phyloP scores from a whole-genome alignment of 64 coral and sea anemone species.

The Cladopsammia gracilis region DNA sequence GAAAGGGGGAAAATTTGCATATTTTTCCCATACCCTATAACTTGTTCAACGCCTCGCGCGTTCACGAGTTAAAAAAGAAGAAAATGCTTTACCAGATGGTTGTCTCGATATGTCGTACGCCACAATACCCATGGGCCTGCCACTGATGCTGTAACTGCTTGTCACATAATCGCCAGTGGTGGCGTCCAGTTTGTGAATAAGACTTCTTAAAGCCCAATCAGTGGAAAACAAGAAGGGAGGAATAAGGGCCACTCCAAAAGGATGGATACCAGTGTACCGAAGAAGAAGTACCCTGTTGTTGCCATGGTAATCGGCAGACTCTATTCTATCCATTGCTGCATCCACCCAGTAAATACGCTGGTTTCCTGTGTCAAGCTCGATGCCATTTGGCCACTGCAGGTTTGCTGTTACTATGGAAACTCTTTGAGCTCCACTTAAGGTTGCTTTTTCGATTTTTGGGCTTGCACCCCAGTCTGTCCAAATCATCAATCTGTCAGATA shows the following conservation, averaged over 20 bases:
- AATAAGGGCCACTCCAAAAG: slow-evolving; percentile 60
- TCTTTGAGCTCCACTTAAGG: slow-evolving; percentile 28
- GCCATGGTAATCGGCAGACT: slow-evolving; percentile 60
- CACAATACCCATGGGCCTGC: slow-evolving; percentile 54
- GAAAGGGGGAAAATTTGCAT: too few species aligned
- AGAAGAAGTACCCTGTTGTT: slow-evolving; percentile 12
- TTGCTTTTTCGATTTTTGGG: slow-evolving; percentile 73
- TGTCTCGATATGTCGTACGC: slow-evolving; percentile 60
- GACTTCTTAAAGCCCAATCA: slow-evolving; percentile 33
- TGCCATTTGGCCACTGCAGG: slow-evolving; percentile 55
- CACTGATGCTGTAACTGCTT: slow-evolving; percentile 11
- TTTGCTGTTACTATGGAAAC: slow-evolving; percentile 44
- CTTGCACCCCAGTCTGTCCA: slow-evolving; percentile 72
- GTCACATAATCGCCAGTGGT: neutral
- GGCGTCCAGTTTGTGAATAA: slow-evolving; percentile 16
- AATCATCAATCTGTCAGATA: slow-evolving; percentile 52
- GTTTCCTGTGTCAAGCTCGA: slow-evolving; percentile 67
- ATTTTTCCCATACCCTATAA: too few species aligned
- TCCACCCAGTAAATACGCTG: slow-evolving; percentile 73
- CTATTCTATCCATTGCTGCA: slow-evolving; percentile 15
- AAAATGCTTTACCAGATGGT: slow-evolving; percentile 37
- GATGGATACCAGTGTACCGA: slow-evolving; percentile 17
- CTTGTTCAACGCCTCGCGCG: too few species aligned
- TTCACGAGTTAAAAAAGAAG: neutral
- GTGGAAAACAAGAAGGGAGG: slow-evolving; percentile 59